These are phyloP conservation scores for Sinosuthora webbiana DNA, from an alignment of 2,113 vertebrate genomes.

Conservation along the genomic window DNA sequence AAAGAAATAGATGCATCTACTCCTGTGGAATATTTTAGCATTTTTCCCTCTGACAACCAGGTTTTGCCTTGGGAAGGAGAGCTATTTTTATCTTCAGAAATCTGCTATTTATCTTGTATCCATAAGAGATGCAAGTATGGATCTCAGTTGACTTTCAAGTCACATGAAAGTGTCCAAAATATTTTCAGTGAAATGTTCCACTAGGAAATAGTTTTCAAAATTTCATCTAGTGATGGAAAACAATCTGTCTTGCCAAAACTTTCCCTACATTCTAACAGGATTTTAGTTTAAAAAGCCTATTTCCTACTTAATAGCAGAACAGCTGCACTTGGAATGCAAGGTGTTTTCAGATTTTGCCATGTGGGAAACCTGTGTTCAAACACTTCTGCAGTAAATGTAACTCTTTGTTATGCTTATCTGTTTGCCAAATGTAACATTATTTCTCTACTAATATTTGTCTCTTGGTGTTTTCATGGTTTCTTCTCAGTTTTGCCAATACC, in stretches of 20 bases:
- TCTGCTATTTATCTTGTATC: conserved; percentile 1
- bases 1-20: neutral
- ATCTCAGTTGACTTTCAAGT: neutral
- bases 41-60: neutral
- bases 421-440: neutral
- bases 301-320: neutral
- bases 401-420: neutral
- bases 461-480: neutral
- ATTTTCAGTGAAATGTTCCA: neutral
- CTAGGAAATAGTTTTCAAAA: neutral
- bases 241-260: neutral
- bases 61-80: neutral
- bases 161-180: conserved; percentile 12
- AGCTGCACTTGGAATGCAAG: conserved; percentile 2
- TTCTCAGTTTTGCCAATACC: neutral
- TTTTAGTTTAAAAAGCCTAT: neutral
- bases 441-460: neutral
- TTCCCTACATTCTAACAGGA: neutral
- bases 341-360: neutral
- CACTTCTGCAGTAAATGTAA: neutral
- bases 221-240: neutral
- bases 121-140: neutral
- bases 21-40: neutral
- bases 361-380: neutral
- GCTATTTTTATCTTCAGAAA: neutral